These are phyloP conservation scores for Peromyscus maniculatus DNA, from an alignment of 2,113 vertebrate species.

Conservation along the genomic window DNA sequence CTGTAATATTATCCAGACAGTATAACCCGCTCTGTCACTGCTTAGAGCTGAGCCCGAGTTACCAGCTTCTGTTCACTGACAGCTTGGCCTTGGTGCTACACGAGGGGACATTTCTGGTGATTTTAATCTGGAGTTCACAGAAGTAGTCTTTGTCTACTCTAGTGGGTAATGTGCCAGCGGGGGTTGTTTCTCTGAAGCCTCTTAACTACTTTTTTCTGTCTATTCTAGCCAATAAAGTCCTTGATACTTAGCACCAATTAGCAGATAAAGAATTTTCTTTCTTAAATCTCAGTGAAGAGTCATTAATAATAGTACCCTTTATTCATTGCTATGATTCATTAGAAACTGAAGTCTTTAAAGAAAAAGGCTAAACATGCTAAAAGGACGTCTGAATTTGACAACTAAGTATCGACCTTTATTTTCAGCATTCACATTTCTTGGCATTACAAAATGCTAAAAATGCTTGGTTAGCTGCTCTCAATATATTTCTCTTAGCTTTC, in stretches of 20 bases:
- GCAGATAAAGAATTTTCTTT: slow-evolving; percentile 83
- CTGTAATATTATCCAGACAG: slow-evolving; percentile 57
- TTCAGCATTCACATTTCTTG: slow-evolving; percentile 70
- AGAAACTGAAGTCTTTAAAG: slow-evolving; percentile 74
- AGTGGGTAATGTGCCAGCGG: slow-evolving; percentile 77
- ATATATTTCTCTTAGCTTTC: slow-evolving; percentile 65
- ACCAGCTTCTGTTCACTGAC: slow-evolving; percentile 45
- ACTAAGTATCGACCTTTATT: slow-evolving; percentile 64
- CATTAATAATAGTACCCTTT: slow-evolving; percentile 77
- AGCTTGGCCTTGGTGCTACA: slow-evolving; percentile 61
- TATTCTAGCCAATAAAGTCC: slow-evolving; percentile 77
- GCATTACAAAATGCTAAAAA: slow-evolving; percentile 69
- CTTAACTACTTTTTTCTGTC: slow-evolving; percentile 80
- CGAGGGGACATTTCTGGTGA: slow-evolving; percentile 67
- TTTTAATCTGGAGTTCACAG: slow-evolving; percentile 71
- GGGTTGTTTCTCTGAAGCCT: slow-evolving; percentile 81
- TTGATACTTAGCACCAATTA: slow-evolving; percentile 82
- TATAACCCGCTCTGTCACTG: slow-evolving; percentile 15
- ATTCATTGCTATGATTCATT: slow-evolving; percentile 76
- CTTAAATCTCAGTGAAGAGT: slow-evolving; percentile 82
- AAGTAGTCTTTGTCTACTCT: slow-evolving; percentile 71
- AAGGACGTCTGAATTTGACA: slow-evolving; percentile 78
- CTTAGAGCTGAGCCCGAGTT: slow-evolving; percentile 64
- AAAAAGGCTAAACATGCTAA: slow-evolving; percentile 75
- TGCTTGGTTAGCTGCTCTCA: slow-evolving; percentile 55